Conservation (phyloP, 1,140 invertebrate genomes). For the Apolygus lucorum region DNA sequence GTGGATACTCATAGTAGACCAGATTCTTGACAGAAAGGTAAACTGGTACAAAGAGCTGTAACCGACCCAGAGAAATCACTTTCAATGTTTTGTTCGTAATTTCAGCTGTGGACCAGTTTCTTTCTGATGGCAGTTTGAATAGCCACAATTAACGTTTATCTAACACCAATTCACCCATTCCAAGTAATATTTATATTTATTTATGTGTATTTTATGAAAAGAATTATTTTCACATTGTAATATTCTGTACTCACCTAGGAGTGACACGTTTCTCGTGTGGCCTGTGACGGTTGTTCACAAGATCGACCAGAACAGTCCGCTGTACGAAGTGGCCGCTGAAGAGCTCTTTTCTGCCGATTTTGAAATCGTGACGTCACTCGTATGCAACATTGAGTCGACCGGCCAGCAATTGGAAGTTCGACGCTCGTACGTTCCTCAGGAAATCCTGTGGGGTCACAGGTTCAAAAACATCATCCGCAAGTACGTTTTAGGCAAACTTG, state of each 20-base stretch:
- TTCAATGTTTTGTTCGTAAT: too few species aligned
- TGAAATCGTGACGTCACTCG: constrained; percentile 77
- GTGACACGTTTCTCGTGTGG: constrained; percentile 50
- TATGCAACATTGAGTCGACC: constrained; percentile 69
- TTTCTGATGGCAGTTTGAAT: too few species aligned
- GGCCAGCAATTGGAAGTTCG: constrained; percentile 62
- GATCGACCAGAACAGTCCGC: constrained; percentile 47
- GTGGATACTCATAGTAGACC: too few species aligned
- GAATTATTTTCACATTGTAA: background rate
- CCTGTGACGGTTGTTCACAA: constrained; percentile 47
- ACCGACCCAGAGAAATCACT: too few species aligned
- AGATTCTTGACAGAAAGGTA: too few species aligned
- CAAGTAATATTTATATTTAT: too few species aligned
- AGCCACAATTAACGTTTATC: too few species aligned
- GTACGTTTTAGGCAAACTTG: constrained; percentile 6
- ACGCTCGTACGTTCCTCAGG: constrained; percentile 71
- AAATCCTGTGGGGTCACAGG: constrained; percentile 78
- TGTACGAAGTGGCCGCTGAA: constrained; percentile 48
- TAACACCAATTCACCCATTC: too few species aligned
- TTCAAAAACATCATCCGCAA: constrained; percentile 64
- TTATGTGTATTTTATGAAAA: too few species aligned
- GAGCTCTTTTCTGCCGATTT: constrained; percentile 58
- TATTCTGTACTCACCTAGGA: constrained; percentile 33
- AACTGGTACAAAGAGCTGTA: too few species aligned
- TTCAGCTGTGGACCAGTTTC: too few species aligned